A percentile compares a stretch with the other conserved stretches of the same genome.
Evolutionary conservation across 2,113 vertebrate species (phyloP).

Genomic region (Turnix velox): DNA sequence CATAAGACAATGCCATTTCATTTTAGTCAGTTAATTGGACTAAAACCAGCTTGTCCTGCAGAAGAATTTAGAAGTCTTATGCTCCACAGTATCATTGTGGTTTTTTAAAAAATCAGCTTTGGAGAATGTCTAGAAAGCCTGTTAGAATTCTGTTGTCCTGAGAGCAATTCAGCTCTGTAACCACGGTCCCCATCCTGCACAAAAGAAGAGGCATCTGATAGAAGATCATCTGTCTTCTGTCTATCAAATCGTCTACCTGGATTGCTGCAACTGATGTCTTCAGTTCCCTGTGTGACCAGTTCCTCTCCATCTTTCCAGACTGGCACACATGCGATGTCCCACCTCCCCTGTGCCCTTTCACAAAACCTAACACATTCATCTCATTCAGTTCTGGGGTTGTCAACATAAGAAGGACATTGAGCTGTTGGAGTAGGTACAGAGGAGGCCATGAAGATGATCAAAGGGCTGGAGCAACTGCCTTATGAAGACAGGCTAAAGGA

Average conservation of each 20-base stretch:
- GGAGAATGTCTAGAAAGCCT: background rate
- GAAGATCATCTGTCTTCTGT: background rate
- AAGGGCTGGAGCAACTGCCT: no score
- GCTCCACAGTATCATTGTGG: background rate
- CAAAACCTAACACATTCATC: no score
- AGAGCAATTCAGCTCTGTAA: background rate
- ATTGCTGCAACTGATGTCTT: background rate
- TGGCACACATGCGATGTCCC: fast-evolving
- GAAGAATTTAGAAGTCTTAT: background rate
- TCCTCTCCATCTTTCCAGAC: background rate
- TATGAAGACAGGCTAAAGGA: no score
- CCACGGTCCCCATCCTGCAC: background rate
- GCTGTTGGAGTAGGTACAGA: no score
- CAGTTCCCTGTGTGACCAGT: background rate
- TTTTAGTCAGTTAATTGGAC: background rate
- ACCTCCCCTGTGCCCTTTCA: background rate
- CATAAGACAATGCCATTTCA: background rate
- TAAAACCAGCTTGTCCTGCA: background rate
- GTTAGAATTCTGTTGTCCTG: background rate
- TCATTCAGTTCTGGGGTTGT: no score
- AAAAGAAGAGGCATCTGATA: background rate
- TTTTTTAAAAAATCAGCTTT: background rate
- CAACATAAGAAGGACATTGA: no score
- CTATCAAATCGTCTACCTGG: background rate
- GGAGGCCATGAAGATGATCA: no score